Evolutionary conservation across 1,140 invertebrate species (phyloP).

Genomic region (Drosophila bocki): DNA sequence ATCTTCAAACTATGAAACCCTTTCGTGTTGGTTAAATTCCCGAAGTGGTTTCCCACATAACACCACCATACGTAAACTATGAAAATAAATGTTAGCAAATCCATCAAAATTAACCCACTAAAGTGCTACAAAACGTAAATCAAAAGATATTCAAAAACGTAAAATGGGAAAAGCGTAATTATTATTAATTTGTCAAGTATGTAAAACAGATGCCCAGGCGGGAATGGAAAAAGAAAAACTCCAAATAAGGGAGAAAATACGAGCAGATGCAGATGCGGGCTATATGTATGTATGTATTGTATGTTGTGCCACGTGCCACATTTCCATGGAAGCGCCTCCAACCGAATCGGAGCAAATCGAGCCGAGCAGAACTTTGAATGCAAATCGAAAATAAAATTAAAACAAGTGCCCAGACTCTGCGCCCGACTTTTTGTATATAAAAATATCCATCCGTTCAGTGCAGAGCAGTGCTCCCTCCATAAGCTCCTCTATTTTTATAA

Average conservation of each 20-base stretch:
- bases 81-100: constrained; percentile 53
- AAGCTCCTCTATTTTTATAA: constrained; percentile 71
- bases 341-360: constrained; percentile 34
- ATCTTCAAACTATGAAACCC: constrained; percentile 13
- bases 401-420: constrained; percentile 62
- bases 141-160: constrained; percentile 9
- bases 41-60: constrained; percentile 32
- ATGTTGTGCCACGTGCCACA: constrained; percentile 56
- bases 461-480: constrained; percentile 39
- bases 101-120: constrained; percentile 63
- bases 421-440: constrained; percentile 48
- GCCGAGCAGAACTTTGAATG: constrained; percentile 62
- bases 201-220: constrained; percentile 74
- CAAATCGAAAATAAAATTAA: constrained; percentile 70
- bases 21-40: constrained; percentile 17
- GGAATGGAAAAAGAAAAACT: constrained; percentile 34
- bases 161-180: constrained; percentile 66
- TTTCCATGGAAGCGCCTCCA: constrained; percentile 25
- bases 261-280: constrained; percentile 62
- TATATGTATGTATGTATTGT: constrained; percentile 16
- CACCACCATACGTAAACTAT: constrained; percentile 6
- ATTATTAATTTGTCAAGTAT: constrained; percentile 83
- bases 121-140: constrained; percentile 18
- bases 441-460: constrained; percentile 51
- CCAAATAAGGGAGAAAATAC: constrained; percentile 11